Base-by-base conservation (phyloP, 2,888 invertebrate species). In the Mythimna pallens region DNA sequence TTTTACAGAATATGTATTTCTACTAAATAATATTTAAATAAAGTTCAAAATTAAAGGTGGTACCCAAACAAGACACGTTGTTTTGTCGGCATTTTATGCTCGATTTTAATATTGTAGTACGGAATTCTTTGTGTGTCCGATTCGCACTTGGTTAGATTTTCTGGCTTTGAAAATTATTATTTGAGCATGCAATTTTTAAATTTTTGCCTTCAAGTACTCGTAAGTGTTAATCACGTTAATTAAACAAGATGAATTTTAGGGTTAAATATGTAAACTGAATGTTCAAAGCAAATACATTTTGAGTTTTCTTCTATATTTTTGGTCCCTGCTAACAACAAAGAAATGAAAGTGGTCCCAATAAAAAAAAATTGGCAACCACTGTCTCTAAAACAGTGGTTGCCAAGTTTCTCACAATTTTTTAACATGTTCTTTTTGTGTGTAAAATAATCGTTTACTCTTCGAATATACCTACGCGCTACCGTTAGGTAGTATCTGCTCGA, bases 201-300 rank as follows among this genome's bases (percentile, higher is more conserved):
- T 20, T 40, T 2, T 64, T 64, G 30, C 14, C 17, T 10, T 20
- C 4, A 52, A 30, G 34, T 34, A 7, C 7, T 34, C 30, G 47
- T 25, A n/a, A 10, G 7, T 40, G 30, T n/a, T 14, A 43, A 67
- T 57, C 20, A 30, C 68, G 34, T 22, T 57, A 69, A 69, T 57
- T 25, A 69, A 69, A 40, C 6, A n/a, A 57, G 57, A 30, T 30
- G 14, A 22, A 22, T 30, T 30, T 54, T 22, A 43, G 43, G 12
- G 40, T 1, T 40, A 40, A 30, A 3, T 30, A 14, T 43, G 14
- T 43, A 20, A 50, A 50, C 6, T 50, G 7, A 50, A 50, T 50
- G 50, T 50, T 47, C 17, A 5, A 17, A 47, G 14, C 47, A 40
- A 40, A 40, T 12, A 40, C 40, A 40, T 12, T 40, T 50, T 43